These are phyloP conservation scores for Triplophysa yarkandensis DNA, from an alignment of 2,797 vertebrate genomes.

Conservation along the genomic window DNA sequence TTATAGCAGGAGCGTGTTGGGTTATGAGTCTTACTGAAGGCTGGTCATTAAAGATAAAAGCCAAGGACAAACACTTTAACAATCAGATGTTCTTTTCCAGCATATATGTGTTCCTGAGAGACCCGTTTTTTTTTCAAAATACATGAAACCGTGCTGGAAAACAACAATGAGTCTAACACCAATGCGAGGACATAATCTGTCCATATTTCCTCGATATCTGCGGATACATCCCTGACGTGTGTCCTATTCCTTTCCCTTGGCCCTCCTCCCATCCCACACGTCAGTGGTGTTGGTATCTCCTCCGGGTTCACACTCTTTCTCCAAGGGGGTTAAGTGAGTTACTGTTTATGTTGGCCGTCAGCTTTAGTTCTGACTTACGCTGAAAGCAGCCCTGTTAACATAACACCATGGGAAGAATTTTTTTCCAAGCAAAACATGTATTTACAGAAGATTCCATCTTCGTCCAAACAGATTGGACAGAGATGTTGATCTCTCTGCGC, in stretches of 20 bases:
- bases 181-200: neutral
- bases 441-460: conserved; percentile 65
- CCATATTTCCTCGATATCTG: no score
- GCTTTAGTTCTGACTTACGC: conserved; percentile 51
- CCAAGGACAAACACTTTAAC: conserved; percentile 15
- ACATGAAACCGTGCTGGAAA: neutral
- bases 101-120: conserved; percentile 9
- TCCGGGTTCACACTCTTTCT: conserved; percentile 18
- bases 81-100: conserved; percentile 17
- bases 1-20: neutral
- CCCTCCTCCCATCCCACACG: neutral
- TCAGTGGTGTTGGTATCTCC: neutral
- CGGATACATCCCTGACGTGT: no score
- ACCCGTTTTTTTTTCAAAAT: conserved; percentile 9
- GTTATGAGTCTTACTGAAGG: conserved; percentile 7
- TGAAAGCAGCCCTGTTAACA: conserved; percentile 61
- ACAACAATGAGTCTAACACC: neutral
- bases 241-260: neutral
- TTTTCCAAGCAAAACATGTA: conserved; percentile 60
- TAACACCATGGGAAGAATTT: conserved; percentile 59
- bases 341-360: conserved; percentile 59
- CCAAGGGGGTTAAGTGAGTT: conserved; percentile 15
- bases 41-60: conserved; percentile 26
- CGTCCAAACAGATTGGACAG: conserved; percentile 61
- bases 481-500: conserved; percentile 37